phyloP scores from a whole-genome alignment of 1,140 invertebrate species.

The Ooceraea biroi region DNA sequence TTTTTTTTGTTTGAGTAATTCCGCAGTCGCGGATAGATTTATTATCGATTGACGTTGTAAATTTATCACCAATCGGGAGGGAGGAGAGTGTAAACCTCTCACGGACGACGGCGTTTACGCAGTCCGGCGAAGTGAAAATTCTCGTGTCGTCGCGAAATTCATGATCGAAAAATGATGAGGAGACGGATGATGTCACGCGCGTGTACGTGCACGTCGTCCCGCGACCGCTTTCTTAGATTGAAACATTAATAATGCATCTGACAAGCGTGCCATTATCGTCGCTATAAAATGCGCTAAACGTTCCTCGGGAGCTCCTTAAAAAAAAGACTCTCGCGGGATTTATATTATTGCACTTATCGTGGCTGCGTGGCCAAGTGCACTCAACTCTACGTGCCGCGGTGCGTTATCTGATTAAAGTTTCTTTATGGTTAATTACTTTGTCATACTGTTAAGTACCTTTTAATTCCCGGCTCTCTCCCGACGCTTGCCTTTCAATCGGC shows the following conservation, averaged over 20 bases:
- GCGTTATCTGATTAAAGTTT: constrained; percentile 70
- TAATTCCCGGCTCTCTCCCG: constrained; percentile 62
- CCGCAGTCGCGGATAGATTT: no score
- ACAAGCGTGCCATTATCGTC: constrained; percentile 14
- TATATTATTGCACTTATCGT: constrained; percentile 47
- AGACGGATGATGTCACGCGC: neutral
- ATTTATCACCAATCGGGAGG: no score
- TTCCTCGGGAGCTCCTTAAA: neutral
- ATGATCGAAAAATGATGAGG: constrained; percentile 13
- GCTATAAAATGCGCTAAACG: constrained; percentile 9
- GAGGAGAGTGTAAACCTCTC: no score
- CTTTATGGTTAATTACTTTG: constrained; percentile 76
- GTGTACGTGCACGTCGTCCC: neutral
- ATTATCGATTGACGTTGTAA: no score
- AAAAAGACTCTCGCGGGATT: constrained; percentile 35
- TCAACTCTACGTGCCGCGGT: constrained; percentile 14
- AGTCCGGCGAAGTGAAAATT: neutral
- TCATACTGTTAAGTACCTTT: constrained; percentile 72
- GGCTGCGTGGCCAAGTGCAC: neutral
- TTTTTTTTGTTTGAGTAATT: no score
- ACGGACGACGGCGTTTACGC: no score
- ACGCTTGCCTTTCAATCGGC: constrained; percentile 70
- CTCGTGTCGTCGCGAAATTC: neutral
- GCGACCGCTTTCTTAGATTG: neutral
- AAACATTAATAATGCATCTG: constrained; percentile 51